These are phyloP conservation scores for Bufo gargarizans DNA, from an alignment of 2,113 vertebrate species.

Conservation along the genomic window DNA sequence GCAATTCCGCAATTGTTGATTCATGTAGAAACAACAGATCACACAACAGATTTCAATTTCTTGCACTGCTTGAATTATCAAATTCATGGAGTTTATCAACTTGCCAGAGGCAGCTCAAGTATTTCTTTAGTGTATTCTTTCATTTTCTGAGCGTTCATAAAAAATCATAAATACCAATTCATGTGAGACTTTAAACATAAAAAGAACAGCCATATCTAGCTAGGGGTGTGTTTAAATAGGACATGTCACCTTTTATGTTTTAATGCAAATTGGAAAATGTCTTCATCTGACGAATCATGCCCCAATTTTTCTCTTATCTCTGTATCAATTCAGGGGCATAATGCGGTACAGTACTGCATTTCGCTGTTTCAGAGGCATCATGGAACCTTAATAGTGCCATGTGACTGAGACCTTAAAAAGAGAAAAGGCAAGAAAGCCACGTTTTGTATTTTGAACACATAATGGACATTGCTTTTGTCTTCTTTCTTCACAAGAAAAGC, in stretches of 20 bases:
- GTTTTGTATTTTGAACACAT: too few relatives aligned
- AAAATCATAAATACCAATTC: background rate
- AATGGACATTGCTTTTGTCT: too few relatives aligned
- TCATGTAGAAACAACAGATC: slow-evolving; percentile 31
- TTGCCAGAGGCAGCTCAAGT: slow-evolving; percentile 31
- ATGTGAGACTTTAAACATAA: background rate
- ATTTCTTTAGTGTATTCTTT: slow-evolving; percentile 20
- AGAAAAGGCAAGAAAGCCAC: too few relatives aligned
- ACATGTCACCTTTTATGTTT: background rate
- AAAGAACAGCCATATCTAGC: background rate
- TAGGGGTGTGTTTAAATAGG: background rate
- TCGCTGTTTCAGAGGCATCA: too few relatives aligned
- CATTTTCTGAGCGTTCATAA: background rate
- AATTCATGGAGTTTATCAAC: background rate
- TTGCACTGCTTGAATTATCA: slow-evolving; percentile 35
- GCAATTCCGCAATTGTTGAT: background rate
- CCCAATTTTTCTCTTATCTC: too few relatives aligned
- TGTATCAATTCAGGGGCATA: too few relatives aligned
- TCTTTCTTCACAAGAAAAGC: too few relatives aligned
- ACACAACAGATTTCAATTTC: slow-evolving; percentile 41
- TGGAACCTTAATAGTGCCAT: too few relatives aligned
- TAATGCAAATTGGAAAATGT: background rate
- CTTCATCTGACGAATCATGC: background rate
- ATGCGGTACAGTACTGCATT: too few relatives aligned
- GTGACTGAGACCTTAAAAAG: too few relatives aligned